Conservation (phyloP, 2,113 vertebrate species). For the Neolamprologus falcicula region DNA sequence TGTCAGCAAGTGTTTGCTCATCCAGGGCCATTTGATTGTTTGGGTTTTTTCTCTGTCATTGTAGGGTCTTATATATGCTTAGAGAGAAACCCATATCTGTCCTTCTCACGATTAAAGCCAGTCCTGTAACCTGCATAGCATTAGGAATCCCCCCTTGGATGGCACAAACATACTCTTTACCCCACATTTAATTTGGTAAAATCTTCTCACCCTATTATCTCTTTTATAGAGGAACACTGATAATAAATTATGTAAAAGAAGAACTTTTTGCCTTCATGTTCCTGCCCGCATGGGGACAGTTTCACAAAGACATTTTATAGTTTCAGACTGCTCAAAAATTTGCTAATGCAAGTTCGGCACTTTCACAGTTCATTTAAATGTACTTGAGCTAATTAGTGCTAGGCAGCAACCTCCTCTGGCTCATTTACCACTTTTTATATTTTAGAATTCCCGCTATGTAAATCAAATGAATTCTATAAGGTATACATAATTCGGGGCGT, state of each 20-base stretch:
- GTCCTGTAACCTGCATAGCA: not conserved
- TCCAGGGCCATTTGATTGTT: not conserved
- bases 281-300: not conserved
- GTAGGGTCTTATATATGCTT: not conserved
- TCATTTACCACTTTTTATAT: not conserved
- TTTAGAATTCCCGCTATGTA: not conserved
- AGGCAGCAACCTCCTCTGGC: not conserved
- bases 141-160: not conserved
- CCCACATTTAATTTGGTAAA: not conserved
- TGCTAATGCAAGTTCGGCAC: not conserved
- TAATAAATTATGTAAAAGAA: not conserved
- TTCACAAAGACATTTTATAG: not conserved
- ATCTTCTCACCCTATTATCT: not conserved
- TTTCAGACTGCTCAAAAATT: not conserved
- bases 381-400: not conserved
- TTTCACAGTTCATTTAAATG: not conserved
- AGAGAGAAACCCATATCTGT: not conserved
- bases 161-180: not conserved
- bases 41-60: not conserved
- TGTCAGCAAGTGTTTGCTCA: not conserved
- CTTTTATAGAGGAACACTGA: not conserved
- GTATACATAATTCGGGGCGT: not conserved
- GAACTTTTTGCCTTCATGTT: not conserved
- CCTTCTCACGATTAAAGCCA: not conserved
- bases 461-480: not conserved